A percentile compares a stretch with the other conserved stretches of the same genome.
Conservation (phyloP, 2,797 vertebrate species). For the Ataeniobius toweri region DNA sequence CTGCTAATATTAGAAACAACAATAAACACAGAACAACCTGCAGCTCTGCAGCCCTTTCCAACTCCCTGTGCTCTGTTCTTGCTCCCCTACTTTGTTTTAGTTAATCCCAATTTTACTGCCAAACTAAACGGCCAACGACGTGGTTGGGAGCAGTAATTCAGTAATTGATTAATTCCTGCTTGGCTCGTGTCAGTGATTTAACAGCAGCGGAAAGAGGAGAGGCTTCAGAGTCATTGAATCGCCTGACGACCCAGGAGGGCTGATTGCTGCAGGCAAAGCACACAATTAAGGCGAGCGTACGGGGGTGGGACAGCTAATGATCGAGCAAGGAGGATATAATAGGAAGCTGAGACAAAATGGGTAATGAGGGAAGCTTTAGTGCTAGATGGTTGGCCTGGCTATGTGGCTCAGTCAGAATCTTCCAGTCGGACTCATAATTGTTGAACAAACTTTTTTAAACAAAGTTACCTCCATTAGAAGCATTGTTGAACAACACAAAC, state of each 20-base stretch:
- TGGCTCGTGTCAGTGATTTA: constrained; percentile 52
- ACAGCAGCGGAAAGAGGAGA: constrained; percentile 41
- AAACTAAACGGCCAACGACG: constrained; percentile 41
- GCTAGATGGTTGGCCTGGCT: background rate
- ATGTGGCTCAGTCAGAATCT: too few relatives aligned
- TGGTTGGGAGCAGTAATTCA: constrained; percentile 42
- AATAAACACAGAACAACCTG: background rate
- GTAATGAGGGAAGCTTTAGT: constrained; percentile 14
- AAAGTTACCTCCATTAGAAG: background rate
- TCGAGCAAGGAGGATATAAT: background rate
- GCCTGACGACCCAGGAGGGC: constrained; percentile 24
- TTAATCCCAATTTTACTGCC: constrained; percentile 22
- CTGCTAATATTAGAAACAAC: background rate
- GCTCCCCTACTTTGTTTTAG: background rate
- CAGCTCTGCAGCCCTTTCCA: background rate
- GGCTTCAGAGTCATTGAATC: constrained; percentile 39
- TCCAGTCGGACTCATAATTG: background rate
- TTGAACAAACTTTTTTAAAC: background rate
- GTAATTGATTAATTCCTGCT: constrained; percentile 62
- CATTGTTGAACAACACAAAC: background rate
- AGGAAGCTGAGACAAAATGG: background rate
- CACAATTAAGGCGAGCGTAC: background rate
- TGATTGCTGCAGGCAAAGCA: constrained; percentile 29
- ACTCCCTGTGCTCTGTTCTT: background rate
- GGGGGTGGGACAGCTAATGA: background rate